phyloP scores from a whole-genome alignment of 2,888 invertebrate species.

The Tridacna gigas region DNA sequence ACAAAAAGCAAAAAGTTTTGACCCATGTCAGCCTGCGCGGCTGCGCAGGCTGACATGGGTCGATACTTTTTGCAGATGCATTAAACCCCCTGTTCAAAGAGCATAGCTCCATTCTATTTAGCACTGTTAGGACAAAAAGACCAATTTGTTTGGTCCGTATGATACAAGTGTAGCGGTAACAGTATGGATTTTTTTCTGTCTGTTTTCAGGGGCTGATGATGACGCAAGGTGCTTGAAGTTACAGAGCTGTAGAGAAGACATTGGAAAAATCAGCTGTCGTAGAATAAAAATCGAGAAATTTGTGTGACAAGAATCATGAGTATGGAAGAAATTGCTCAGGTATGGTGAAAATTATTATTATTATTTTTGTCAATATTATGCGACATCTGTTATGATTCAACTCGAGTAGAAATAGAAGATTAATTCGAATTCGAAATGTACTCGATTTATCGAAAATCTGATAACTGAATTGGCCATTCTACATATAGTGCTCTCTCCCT shows the following conservation, averaged over 20 bases:
- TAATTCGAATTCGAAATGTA: not conserved
- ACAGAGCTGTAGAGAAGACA: not conserved
- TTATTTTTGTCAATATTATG: not conserved
- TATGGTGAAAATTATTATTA: not conserved
- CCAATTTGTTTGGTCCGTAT: not conserved
- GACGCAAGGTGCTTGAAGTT: slow-evolving; percentile 3
- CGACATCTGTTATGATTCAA: not conserved
- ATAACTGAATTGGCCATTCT: too few relatives aligned
- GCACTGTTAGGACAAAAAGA: not conserved
- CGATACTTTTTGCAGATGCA: not conserved
- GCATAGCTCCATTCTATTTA: too few relatives aligned
- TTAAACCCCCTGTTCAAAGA: too few relatives aligned
- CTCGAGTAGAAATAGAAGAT: not conserved
- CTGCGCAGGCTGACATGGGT: not conserved
- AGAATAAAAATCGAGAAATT: not conserved
- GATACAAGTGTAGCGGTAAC: not conserved
- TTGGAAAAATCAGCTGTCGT: not conserved
- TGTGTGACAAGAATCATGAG: not conserved
- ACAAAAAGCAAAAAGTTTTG: not conserved
- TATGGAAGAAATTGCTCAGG: slow-evolving; percentile 3
- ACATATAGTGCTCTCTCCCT: too few relatives aligned
- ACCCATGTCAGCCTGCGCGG: not conserved
- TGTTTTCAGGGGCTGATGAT: slow-evolving; percentile 2
- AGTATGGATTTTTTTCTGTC: not conserved
- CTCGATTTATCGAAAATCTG: too few relatives aligned